Evolutionary conservation across 2,797 vertebrate genomes (phyloP), one percentile per base, ranked within the genome.

Genomic region (Geotrypetes seraphini): DNA sequence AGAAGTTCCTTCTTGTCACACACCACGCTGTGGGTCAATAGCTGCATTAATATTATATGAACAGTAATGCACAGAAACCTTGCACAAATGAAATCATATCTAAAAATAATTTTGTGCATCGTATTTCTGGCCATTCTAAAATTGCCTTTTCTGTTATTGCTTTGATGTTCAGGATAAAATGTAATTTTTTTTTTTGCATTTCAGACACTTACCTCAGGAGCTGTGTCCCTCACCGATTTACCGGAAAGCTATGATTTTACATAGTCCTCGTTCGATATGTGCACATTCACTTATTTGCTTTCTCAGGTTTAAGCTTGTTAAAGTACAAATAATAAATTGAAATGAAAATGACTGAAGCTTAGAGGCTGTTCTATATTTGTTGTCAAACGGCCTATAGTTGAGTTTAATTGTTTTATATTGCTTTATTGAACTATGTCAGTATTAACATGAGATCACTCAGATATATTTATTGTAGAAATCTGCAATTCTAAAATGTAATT

Each of bases 11-110:
- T 69, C 62, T 57, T 56, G 39, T 60, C n/a, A n/a, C n/a, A n/a
- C n/a, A n/a, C n/a, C n/a, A n/a, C n/a, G n/a, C n/a, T n/a, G n/a
- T n/a, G n/a, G 61, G 61, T 57, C 69, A 41, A 75, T 78, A 73
- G 58, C 33, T 10, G 23, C 50, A 73, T 80, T 39, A 58, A 78
- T 77, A 69, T 76, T 83, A 78, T 63, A 71, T 75, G 66, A 69
- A 59, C 15, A 44, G 65, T 71, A 80, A 70, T 77, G 69, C 63
- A 66, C 50, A 71, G 60, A 68, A 73, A 69, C 51, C 61, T 68
- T 76, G 71, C 78, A 64, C 57, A 65, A 61, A 69, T 65, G 59
- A 63, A 71, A 73, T 66, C 44, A 53, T 49, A 31, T 60, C 47
- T 69, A 36, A 59, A 46, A 45, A 39, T 65, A 53, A 69, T 36